Conservation (phyloP, 2,888 invertebrate genomes). For the Perdita meconis region DNA sequence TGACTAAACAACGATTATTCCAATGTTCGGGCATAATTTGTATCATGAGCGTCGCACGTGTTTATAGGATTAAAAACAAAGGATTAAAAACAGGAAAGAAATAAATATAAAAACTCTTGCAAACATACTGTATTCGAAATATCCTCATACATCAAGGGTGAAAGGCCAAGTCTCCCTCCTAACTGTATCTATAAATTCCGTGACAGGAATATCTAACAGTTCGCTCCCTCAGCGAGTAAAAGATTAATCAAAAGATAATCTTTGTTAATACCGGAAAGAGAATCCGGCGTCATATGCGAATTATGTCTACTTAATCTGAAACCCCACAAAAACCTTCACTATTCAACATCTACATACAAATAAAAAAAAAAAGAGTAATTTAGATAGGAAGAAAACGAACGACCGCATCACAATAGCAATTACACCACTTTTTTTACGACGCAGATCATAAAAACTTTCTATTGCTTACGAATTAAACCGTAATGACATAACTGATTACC, state of each 20-base stretch:
- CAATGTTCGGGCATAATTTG: too few relatives aligned
- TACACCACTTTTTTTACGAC: constrained; percentile 26
- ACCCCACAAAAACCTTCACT: constrained; percentile 1
- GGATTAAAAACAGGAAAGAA: too few relatives aligned
- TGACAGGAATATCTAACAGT: constrained; percentile 41
- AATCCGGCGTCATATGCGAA: constrained; percentile 59
- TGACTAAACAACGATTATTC: too few relatives aligned
- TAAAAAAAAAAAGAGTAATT: constrained; percentile 11
- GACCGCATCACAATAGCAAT: not conserved
- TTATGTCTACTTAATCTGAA: constrained; percentile 46
- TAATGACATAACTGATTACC: constrained; percentile 17
- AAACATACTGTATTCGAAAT: constrained; percentile 34
- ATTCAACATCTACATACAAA: constrained; percentile 15
- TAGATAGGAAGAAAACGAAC: constrained; percentile 1
- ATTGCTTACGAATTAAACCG: constrained; percentile 25
- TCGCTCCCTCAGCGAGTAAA: constrained; percentile 24
- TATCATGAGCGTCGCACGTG: too few relatives aligned
- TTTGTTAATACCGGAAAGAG: constrained; percentile 69
- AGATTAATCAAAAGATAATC: constrained; percentile 77
- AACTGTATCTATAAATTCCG: constrained; percentile 50
- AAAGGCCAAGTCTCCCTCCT: constrained; percentile 53
- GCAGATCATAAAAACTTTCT: constrained; percentile 32
- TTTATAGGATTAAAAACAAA: too few relatives aligned
- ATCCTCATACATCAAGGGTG: constrained; percentile 34
- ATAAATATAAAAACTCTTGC: too few relatives aligned